Evolutionary conservation across 2,113 vertebrate genomes (phyloP).

Genomic region (Ranitomeya variabilis): DNA sequence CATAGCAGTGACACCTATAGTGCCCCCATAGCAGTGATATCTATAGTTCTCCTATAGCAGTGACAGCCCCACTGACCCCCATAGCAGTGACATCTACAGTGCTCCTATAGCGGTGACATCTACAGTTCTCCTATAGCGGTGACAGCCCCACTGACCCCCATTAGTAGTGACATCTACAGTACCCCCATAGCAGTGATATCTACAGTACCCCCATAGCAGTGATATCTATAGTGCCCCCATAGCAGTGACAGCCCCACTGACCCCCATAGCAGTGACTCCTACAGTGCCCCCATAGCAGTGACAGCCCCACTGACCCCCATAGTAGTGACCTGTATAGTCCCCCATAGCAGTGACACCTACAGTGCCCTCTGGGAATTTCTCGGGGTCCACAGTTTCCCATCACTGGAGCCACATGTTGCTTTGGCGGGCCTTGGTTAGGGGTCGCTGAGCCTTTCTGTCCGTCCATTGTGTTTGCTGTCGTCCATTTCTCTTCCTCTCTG

Average conservation of each 20-base stretch:
- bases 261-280: not conserved
- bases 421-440: not conserved
- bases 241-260: not conserved
- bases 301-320: not conserved
- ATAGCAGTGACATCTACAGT: not conserved
- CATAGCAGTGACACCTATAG: not conserved
- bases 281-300: not conserved
- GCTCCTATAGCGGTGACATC: not conserved
- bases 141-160: not conserved
- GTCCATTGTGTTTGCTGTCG: not conserved
- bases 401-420: not conserved
- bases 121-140: not conserved
- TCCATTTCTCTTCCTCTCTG: constrained; percentile 2
- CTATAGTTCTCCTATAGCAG: not conserved
- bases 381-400: not conserved
- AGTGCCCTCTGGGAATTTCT: no score
- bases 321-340: not conserved
- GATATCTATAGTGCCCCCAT: not conserved
- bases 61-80: no score
- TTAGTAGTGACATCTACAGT: no score
- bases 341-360: no score
- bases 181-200: no score
- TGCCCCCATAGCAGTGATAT: not conserved
- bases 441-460: not conserved
- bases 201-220: no score